Conservation (phyloP, 2,888 invertebrate genomes). For the Hydroisotoma schaefferi region DNA sequence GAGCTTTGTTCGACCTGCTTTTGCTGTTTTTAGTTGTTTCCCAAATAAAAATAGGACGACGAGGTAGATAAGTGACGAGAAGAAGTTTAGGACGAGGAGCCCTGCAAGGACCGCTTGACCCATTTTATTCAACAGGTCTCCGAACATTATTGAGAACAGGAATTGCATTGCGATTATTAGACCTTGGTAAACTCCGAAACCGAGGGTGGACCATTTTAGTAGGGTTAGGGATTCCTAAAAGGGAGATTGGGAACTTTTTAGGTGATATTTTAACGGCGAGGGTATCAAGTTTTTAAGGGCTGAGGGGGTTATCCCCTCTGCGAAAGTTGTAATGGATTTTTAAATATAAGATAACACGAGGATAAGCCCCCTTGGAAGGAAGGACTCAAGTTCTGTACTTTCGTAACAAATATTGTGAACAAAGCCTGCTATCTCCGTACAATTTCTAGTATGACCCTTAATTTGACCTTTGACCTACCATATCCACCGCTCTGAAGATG, state of each 20-base stretch:
- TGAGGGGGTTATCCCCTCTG: too few species aligned
- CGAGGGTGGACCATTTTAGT: slow-evolving; percentile 29
- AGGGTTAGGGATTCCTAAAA: slow-evolving; percentile 34
- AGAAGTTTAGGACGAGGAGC: slow-evolving; percentile 27
- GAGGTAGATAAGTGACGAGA: slow-evolving; percentile 28
- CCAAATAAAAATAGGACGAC: slow-evolving; percentile 30
- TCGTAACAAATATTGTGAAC: too few species aligned
- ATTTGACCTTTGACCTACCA: too few species aligned
- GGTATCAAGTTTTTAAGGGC: neutral
- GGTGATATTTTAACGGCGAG: neutral
- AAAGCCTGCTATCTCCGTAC: too few species aligned
- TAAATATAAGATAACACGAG: too few species aligned
- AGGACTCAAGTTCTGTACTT: too few species aligned
- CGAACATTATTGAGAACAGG: slow-evolving; percentile 35
- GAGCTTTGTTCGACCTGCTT: slow-evolving; percentile 11
- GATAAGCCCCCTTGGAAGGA: too few species aligned
- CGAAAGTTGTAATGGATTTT: too few species aligned
- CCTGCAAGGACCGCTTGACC: slow-evolving; percentile 28
- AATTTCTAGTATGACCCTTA: too few species aligned
- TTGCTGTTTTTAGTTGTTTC: slow-evolving; percentile 28
- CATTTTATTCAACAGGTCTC: slow-evolving; percentile 25
- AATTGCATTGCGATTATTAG: slow-evolving; percentile 31
- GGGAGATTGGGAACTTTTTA: too few species aligned
- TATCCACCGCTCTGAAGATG: slow-evolving; percentile 34
- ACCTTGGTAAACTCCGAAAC: slow-evolving; percentile 33